A percentile compares a stretch with the other conserved stretches of the same genome.
Evolutionary conservation across 2,113 vertebrate species (phyloP).

Genomic region (Chloroceryle aenea): DNA sequence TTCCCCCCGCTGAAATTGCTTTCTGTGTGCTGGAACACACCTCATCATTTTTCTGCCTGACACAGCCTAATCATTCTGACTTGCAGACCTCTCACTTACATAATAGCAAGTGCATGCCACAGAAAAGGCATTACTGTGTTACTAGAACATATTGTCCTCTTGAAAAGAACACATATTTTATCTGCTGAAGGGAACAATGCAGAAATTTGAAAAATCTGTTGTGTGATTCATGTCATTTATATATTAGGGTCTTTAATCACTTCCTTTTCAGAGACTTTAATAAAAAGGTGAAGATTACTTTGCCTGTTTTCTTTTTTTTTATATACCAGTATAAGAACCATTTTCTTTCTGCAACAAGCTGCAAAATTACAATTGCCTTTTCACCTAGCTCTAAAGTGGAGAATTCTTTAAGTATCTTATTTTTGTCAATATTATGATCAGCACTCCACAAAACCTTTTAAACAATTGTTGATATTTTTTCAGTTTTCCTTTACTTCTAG

Average conservation of each 20-base stretch:
- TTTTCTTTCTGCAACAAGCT: background rate
- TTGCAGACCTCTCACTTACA: background rate
- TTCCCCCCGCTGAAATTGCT: constrained; percentile 16
- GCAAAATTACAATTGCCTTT: background rate
- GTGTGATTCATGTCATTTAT: background rate
- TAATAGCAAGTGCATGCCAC: background rate
- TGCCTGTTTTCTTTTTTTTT: background rate
- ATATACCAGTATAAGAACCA: background rate
- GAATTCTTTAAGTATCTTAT: background rate
- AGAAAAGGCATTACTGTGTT: background rate
- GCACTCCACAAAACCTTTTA: background rate
- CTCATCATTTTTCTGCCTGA: constrained; percentile 44
- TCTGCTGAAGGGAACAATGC: background rate
- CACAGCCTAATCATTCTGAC: constrained; percentile 9
- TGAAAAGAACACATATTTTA: background rate
- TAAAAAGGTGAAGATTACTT: background rate
- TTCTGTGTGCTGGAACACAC: constrained; percentile 8
- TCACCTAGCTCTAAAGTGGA: background rate
- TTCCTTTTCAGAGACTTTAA: background rate
- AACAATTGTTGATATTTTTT: background rate
- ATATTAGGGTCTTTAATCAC: background rate
- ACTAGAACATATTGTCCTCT: background rate
- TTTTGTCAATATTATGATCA: background rate
- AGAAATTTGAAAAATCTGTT: background rate
- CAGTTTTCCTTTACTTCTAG: background rate